A percentile compares a stretch with the other conserved stretches of the same genome.
phyloP scores from a whole-genome alignment of 2,797 vertebrate species.

The Triplophysa yarkandensis region DNA sequence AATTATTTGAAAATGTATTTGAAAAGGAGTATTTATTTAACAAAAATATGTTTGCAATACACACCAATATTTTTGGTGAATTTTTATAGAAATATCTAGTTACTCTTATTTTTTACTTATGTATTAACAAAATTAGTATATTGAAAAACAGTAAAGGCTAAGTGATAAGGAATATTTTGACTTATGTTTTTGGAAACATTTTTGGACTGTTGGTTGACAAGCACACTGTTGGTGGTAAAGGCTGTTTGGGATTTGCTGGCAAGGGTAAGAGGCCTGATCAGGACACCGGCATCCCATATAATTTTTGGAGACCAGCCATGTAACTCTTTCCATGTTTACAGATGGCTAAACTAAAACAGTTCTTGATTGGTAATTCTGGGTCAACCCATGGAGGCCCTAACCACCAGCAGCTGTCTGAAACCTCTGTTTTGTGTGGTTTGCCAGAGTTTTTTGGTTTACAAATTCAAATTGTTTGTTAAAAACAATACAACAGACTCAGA shows the following conservation, averaged over 20 bases:
- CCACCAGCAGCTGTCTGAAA: constrained; percentile 27
- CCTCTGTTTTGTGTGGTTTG: background rate
- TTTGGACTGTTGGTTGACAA: background rate
- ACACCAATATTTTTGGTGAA: too few relatives aligned
- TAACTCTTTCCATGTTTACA: constrained; percentile 10
- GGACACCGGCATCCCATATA: background rate
- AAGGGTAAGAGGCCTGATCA: background rate
- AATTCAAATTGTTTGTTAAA: background rate
- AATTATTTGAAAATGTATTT: too few relatives aligned
- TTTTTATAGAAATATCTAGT: too few relatives aligned
- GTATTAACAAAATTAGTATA: too few relatives aligned
- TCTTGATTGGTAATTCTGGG: constrained; percentile 12
- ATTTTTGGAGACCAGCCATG: background rate
- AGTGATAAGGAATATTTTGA: background rate
- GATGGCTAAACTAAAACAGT: constrained; percentile 25
- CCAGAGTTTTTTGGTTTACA: constrained; percentile 13
- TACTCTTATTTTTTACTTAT: too few relatives aligned
- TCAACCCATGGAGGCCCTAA: background rate
- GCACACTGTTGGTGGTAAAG: background rate
- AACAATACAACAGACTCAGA: too few relatives aligned
- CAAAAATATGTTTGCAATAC: too few relatives aligned
- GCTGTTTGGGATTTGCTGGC: background rate
- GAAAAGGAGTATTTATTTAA: too few relatives aligned
- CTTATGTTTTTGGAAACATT: background rate
- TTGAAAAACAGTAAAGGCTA: too few relatives aligned